A percentile compares a stretch with the other conserved stretches of the same genome.
These are phyloP conservation scores for Isurus oxyrinchus DNA, from an alignment of 2,113 vertebrate genomes.

Conservation along the genomic window DNA sequence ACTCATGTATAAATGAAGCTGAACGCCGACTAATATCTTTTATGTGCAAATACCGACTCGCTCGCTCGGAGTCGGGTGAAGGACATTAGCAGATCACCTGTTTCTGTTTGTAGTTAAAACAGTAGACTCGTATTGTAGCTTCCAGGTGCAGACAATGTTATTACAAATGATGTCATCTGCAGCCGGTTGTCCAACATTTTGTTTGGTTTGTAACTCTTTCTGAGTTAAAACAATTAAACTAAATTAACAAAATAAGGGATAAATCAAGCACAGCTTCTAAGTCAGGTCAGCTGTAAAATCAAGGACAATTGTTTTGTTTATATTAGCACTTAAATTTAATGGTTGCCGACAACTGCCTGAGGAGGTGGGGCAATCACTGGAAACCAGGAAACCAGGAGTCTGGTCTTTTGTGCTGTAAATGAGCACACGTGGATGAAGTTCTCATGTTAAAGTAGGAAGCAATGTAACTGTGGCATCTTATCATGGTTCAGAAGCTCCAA, in stretches of 20 bases:
- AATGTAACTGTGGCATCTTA: neutral
- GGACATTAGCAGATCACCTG: neutral
- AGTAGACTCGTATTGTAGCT: neutral
- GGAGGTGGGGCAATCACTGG: neutral
- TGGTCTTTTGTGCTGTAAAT: neutral
- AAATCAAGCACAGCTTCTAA: no score
- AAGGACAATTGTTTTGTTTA: no score
- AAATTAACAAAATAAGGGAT: no score
- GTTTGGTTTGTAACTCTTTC: no score
- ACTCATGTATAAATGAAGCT: neutral
- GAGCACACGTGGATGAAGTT: neutral
- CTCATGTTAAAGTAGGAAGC: neutral
- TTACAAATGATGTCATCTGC: neutral
- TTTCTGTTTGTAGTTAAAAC: neutral
- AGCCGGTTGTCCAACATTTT: neutral
- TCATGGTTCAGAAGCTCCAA: neutral
- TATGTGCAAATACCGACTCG: no score
- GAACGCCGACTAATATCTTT: neutral
- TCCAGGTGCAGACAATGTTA: neutral
- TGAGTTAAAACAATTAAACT: no score
- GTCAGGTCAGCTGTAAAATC: no score
- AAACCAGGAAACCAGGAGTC: neutral
- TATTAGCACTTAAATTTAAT: neutral
- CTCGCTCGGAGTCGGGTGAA: neutral
- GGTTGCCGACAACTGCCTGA: neutral